A percentile compares a stretch with the other conserved stretches of the same genome.
Evolutionary conservation across 2,888 invertebrate genomes (phyloP).

Genomic region (Cloeon dipterum): DNA sequence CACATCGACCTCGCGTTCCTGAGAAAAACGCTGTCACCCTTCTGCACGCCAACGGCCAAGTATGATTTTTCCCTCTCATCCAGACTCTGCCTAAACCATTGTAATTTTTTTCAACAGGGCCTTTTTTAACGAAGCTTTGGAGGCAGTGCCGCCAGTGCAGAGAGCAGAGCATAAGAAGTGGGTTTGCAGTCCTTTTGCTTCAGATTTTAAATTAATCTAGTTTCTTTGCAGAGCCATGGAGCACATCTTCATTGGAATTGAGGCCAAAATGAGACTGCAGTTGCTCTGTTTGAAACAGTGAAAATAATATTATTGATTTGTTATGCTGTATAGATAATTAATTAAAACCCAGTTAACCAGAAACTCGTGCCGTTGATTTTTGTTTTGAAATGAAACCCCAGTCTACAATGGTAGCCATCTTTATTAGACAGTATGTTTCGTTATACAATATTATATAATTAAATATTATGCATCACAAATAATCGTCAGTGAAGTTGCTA

Average conservation of each 20-base stretch:
- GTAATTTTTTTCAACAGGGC: constrained; percentile 22
- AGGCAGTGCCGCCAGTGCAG: constrained; percentile 44
- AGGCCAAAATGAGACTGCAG: constrained; percentile 42
- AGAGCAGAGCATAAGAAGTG: constrained; percentile 26
- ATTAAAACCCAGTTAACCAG: too few relatives aligned
- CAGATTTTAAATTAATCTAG: constrained; percentile 2
- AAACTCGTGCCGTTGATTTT: too few relatives aligned
- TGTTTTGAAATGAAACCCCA: too few relatives aligned
- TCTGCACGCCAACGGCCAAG: constrained; percentile 40
- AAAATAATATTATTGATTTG: too few relatives aligned
- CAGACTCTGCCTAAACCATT: neutral
- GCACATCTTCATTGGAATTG: constrained; percentile 33
- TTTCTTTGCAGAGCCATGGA: constrained; percentile 28
- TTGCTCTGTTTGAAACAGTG: constrained; percentile 40
- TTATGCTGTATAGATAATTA: too few relatives aligned
- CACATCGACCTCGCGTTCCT: constrained; percentile 49
- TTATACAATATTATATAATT: too few relatives aligned
- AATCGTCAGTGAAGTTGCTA: too few relatives aligned
- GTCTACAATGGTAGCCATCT: too few relatives aligned
- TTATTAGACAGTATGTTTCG: too few relatives aligned
- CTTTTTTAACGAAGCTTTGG: constrained; percentile 61
- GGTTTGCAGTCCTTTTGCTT: too few relatives aligned
- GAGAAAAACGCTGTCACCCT: constrained; percentile 35
- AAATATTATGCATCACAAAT: too few relatives aligned
- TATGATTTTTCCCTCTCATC: too few relatives aligned